These are phyloP conservation scores for Pseudoatta argentina DNA, from an alignment of 1,140 invertebrate genomes.

Conservation along the genomic window DNA sequence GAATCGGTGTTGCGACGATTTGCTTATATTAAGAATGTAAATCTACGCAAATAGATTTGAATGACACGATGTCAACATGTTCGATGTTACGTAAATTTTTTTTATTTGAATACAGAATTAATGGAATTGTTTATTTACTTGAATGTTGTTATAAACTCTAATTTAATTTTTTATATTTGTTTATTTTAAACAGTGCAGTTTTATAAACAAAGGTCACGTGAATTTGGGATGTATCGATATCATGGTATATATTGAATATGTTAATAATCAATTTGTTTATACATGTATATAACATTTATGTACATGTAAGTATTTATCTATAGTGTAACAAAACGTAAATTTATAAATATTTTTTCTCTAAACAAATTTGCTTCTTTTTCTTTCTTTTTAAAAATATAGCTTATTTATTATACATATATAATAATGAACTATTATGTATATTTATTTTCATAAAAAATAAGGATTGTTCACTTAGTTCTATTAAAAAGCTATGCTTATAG, in stretches of 20 bases:
- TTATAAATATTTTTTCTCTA: neutral
- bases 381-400: neutral
- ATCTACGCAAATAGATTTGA: conserved; percentile 32
- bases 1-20: conserved; percentile 15
- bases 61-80: neutral
- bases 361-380: neutral
- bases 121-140: conserved; percentile 23
- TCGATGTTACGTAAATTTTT: conserved; percentile 16
- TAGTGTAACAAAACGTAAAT: neutral
- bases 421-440: neutral
- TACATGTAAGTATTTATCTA: neutral
- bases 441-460: neutral
- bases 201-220: neutral
- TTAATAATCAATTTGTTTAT: neutral
- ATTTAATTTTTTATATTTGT: conserved; percentile 12
- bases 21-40: conserved; percentile 22
- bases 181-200: conserved; percentile 2
- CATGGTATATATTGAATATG: neutral
- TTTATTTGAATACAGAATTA: conserved; percentile 20
- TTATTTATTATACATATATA: neutral
- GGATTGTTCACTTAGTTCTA: neutral
- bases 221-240: neutral
- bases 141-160: neutral
- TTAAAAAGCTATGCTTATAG: neutral
- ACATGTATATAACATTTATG: neutral